Evolutionary conservation across 2,797 vertebrate species (phyloP), one percentile per base, ranked within the genome.

Genomic region (Anguilla anguilla): DNA sequence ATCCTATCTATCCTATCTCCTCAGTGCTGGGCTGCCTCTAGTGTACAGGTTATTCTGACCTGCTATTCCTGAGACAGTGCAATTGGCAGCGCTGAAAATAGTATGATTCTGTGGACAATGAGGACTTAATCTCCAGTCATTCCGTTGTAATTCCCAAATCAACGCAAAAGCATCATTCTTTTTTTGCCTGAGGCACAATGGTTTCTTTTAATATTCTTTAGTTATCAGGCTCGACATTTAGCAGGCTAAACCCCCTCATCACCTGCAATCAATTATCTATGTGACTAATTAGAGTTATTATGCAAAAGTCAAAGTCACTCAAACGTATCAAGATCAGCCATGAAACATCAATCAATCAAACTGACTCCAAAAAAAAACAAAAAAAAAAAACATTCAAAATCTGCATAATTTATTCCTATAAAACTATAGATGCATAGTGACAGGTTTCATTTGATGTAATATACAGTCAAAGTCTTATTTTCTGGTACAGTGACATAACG

Each of bases 331-430:
- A 7, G 69, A 28, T 72, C 69, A 67, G 61, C 6, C 61, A 67
- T 67, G 61, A 67, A 67, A 67, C 61, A 67, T n/a, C 25, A 67
- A 67, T 67, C 6, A n/a, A 67, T 67, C 61, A 72, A 72, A 72
- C 4, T 72, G 69, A 72, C 28, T 35, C 69, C 69, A 72, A 72
- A 67, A 67, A 67, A 25, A 67, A 72, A 35, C 31, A 69, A 35
- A 28, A 67, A 67, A 22, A 72, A 72, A 35, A 72, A 72, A 17
- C 69, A 72, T 72, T 10, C 10, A n/a, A 67, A 7, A 72, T 72
- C 11, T 35, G 28, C 35, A 3, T 31, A 72, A 28, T 69, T 28
- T 69, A n/a, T 69, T 69, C 9, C 9, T 11, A 25, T 69, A 28
- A 69, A 28, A 69, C n/a, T 15, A 7, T 69, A 69, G 6, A 69